Evolutionary conservation across 2,113 vertebrate genomes (phyloP).

Genomic region (Lota lota): DNA sequence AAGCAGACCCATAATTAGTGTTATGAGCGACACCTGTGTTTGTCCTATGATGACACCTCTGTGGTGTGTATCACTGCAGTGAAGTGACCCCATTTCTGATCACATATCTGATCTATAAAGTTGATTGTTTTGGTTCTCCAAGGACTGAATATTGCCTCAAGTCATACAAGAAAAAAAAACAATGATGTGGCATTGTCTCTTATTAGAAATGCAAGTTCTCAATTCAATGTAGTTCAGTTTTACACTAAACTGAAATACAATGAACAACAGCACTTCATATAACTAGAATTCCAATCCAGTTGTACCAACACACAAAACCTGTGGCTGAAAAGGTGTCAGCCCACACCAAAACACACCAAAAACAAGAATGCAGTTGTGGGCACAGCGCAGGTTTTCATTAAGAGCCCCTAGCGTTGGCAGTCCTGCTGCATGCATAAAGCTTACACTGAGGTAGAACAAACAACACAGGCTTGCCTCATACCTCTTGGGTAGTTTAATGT

Average conservation of each 20-base stretch:
- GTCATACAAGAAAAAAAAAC: conserved; percentile 15
- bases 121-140: conserved; percentile 31
- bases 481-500: background rate
- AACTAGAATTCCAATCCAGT: background rate
- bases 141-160: conserved; percentile 21
- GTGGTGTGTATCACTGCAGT: background rate
- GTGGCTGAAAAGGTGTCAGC: background rate
- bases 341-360: background rate
- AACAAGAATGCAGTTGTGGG: background rate
- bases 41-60: too few species aligned
- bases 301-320: background rate
- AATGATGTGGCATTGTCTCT: conserved; percentile 36
- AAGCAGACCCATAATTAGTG: too few species aligned
- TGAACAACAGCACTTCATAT: background rate
- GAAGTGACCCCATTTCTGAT: conserved; percentile 8
- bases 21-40: too few species aligned
- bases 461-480: background rate
- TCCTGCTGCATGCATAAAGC: too few species aligned
- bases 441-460: too few species aligned
- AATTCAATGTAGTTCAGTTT: background rate
- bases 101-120: conserved; percentile 27
- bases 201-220: conserved; percentile 3
- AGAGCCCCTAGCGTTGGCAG: too few species aligned
- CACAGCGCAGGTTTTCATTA: too few species aligned
- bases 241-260: background rate